Conservation (phyloP, 37 sponge, comb jelly and placozoan species). For the Lycopodina hypogea region DNA sequence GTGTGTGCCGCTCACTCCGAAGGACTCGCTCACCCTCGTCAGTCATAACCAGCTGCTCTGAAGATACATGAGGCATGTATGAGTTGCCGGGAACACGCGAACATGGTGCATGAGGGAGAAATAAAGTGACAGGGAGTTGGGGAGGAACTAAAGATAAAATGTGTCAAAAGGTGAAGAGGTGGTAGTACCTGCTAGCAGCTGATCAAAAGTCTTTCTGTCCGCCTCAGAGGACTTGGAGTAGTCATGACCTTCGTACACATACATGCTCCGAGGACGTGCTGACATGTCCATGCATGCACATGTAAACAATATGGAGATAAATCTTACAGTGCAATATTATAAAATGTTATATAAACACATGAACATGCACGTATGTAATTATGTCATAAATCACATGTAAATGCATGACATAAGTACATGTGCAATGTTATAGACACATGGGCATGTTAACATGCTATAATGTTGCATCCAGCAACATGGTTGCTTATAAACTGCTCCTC, state of each 20-base stretch:
- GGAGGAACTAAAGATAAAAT: neutral
- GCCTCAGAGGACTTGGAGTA: conserved; percentile 57
- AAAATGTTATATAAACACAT: too few species aligned
- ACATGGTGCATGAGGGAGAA: too few species aligned
- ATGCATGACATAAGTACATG: neutral
- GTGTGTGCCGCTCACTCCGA: conserved; percentile 45
- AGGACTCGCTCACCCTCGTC: conserved; percentile 40
- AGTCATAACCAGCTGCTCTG: conserved; percentile 32
- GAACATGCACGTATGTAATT: neutral
- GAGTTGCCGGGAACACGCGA: too few species aligned
- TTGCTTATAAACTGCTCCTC: neutral
- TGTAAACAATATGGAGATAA: too few species aligned
- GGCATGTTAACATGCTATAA: neutral
- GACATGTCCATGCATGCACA: neutral
- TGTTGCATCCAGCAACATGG: neutral
- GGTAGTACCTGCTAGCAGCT: conserved; percentile 42
- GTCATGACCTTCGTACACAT: conserved; percentile 76
- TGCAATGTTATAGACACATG: too few species aligned
- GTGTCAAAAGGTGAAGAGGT: neutral
- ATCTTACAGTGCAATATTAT: too few species aligned
- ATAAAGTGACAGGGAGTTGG: too few species aligned
- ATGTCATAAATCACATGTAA: too few species aligned
- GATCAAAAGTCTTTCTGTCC: conserved; percentile 68
- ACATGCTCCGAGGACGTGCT: conserved; percentile 59
- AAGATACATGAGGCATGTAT: neutral